phyloP scores from a whole-genome alignment of 1,140 invertebrate genomes.

The Calosoma granatense region DNA sequence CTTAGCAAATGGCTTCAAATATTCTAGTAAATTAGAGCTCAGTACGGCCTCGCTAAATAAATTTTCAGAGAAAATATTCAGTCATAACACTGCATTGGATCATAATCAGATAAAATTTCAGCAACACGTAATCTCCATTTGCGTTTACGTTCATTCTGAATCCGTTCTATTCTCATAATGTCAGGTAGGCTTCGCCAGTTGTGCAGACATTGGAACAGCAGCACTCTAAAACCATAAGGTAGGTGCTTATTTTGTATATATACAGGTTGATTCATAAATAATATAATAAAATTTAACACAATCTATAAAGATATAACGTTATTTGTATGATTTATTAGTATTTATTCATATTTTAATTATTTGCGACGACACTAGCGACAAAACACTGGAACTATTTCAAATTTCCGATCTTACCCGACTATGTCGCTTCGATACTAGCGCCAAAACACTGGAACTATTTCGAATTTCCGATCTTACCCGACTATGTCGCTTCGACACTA shows the following conservation, averaged over 20 bases:
- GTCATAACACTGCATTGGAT: no score
- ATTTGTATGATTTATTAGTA: conserved; percentile 1
- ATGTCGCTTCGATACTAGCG: no score
- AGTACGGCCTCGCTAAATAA: no score
- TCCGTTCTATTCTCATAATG: conserved; percentile 45
- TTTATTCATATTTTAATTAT: neutral
- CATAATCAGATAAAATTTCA: conserved; percentile 53
- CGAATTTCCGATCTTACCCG: no score
- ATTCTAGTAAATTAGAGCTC: no score
- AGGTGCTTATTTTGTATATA: neutral
- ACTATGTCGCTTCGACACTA: no score
- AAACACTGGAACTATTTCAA: no score
- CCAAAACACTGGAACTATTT: no score
- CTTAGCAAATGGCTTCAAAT: no score
- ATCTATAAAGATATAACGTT: conserved; percentile 12
- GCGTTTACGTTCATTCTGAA: conserved; percentile 49
- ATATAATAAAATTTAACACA: neutral
- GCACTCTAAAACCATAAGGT: conserved; percentile 35
- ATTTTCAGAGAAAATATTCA: no score
- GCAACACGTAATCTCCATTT: conserved; percentile 55
- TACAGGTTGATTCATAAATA: neutral
- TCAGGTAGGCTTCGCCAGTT: conserved; percentile 49
- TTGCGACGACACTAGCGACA: no score
- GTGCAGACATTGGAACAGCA: conserved; percentile 48
- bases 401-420: no score